phyloP scores from a whole-genome alignment of 2,797 vertebrate species.

The Florisuga fusca region DNA sequence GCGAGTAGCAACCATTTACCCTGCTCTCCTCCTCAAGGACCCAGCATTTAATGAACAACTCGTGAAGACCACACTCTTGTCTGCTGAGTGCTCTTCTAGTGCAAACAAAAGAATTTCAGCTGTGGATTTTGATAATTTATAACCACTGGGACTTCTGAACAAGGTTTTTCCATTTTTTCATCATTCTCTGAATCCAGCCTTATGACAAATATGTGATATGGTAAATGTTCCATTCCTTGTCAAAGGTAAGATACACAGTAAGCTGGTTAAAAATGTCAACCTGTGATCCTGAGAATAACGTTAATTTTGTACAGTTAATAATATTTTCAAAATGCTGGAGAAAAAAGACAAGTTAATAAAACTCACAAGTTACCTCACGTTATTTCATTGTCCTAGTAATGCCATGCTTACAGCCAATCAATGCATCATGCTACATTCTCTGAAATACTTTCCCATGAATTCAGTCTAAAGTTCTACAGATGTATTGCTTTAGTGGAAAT shows the following conservation, averaged over 20 bases:
- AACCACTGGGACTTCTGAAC: background rate
- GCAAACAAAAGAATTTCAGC: background rate
- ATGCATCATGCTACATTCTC: background rate
- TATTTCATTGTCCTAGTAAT: background rate
- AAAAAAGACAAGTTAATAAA: background rate
- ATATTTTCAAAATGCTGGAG: background rate
- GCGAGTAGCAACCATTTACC: background rate
- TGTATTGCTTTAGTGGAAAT: conserved; percentile 64
- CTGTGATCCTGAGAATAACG: background rate
- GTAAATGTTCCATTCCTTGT: background rate
- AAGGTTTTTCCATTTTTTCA: background rate
- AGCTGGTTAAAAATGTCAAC: background rate
- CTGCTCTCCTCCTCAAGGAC: background rate
- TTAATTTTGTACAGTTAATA: background rate
- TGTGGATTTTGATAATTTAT: background rate
- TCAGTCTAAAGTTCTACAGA: conserved; percentile 22
- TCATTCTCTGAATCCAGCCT: background rate
- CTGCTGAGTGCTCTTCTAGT: background rate
- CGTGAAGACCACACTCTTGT: background rate
- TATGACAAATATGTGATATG: fast-evolving
- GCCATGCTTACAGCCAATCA: background rate
- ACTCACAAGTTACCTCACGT: background rate
- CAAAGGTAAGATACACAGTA: background rate
- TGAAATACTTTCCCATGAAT: background rate
- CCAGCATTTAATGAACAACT: background rate